Percentiles rank a stretch among this genome's conserved stretches.
phyloP scores from a whole-genome alignment of 1,140 invertebrate genomes.

The Drosophila murphyi region DNA sequence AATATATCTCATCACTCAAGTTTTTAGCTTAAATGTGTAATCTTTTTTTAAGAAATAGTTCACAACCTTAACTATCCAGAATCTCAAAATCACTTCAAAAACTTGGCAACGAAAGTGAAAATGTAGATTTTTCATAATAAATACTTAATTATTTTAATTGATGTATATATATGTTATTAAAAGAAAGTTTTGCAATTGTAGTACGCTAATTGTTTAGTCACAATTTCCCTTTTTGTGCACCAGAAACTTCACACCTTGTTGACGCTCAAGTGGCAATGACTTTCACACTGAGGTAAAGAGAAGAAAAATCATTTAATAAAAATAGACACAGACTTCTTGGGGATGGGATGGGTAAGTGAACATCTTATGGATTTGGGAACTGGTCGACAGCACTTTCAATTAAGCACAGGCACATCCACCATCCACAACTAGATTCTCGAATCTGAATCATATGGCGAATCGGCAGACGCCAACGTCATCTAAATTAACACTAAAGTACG shows the following conservation, averaged over 20 bases:
- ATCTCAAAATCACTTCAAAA: too few species aligned
- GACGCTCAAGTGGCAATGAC: constrained; percentile 36
- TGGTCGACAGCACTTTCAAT: constrained; percentile 34
- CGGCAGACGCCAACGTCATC: constrained; percentile 52
- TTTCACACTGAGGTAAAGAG: constrained; percentile 7
- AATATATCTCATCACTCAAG: not conserved
- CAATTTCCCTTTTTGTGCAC: not conserved
- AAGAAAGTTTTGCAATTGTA: not conserved
- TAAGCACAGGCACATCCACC: constrained; percentile 22
- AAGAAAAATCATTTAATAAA: not conserved
- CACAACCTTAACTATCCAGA: too few species aligned
- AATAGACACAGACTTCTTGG: not conserved
- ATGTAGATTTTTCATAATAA: too few species aligned
- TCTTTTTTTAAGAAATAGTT: too few species aligned
- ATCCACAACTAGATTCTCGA: not conserved
- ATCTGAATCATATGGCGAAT: constrained; percentile 17
- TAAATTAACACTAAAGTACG: constrained; percentile 81
- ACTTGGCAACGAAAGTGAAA: too few species aligned
- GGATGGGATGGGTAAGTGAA: not conserved
- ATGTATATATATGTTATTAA: too few species aligned
- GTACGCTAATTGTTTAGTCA: not conserved
- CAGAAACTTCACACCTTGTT: constrained; percentile 16
- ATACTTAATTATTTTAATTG: too few species aligned
- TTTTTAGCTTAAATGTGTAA: too few species aligned
- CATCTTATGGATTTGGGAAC: not conserved